Percentiles rank a stretch among this genome's conserved stretches.
Evolutionary conservation across 2,888 invertebrate species (phyloP).

Genomic region (Hoplodrina blanda): DNA sequence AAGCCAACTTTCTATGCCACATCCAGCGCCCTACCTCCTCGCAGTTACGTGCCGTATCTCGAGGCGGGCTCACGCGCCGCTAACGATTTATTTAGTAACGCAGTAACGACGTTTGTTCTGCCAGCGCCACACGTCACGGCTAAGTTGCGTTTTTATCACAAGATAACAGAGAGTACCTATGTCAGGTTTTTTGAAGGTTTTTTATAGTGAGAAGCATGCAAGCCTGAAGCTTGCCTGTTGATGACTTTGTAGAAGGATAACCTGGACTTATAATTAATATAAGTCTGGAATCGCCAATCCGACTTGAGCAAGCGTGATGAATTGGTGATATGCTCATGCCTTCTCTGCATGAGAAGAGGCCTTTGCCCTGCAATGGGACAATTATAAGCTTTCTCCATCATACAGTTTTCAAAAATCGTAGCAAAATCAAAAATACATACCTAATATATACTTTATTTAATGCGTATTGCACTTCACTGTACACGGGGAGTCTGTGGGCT

Average conservation of each 20-base stretch:
- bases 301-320: too few relatives aligned
- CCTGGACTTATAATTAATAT: too few relatives aligned
- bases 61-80: conserved; percentile 81
- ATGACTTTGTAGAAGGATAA: not conserved
- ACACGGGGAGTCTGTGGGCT: too few relatives aligned
- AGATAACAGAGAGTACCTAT: conserved; percentile 62
- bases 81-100: conserved; percentile 89
- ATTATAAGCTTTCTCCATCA: too few relatives aligned
- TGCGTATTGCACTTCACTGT: too few relatives aligned
- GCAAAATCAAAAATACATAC: too few relatives aligned
- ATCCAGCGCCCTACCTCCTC: conserved; percentile 71
- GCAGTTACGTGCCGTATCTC: conserved; percentile 86
- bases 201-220: not conserved
- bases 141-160: conserved; percentile 80
- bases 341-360: too few relatives aligned
- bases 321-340: too few relatives aligned
- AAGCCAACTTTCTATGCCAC: conserved; percentile 43
- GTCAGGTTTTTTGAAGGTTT: conserved; percentile 13
- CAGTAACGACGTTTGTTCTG: conserved; percentile 88
- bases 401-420: too few relatives aligned
- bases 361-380: too few relatives aligned
- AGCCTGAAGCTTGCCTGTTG: not conserved
- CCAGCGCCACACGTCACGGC: conserved; percentile 81
- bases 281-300: too few relatives aligned
- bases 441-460: too few relatives aligned